A percentile compares a stretch with the other conserved stretches of the same genome.
phyloP scores from a whole-genome alignment of 2,797 vertebrate species.

The Brachyrhaphis roseni region DNA sequence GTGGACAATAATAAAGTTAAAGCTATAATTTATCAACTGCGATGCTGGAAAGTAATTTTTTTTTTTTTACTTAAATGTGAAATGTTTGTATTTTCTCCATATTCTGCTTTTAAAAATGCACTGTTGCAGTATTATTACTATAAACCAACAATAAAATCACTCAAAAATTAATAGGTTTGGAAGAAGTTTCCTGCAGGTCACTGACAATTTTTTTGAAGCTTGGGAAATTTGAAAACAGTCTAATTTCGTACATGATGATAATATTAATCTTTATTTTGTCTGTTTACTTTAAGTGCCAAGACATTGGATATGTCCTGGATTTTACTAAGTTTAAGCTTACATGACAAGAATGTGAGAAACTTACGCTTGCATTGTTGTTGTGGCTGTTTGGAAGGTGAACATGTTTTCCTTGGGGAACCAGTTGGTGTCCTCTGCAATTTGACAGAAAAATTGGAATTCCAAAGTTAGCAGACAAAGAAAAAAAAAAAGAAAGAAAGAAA shows the following conservation, averaged over 20 bases:
- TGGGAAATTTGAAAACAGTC: constrained; percentile 23
- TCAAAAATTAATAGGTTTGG: constrained; percentile 15
- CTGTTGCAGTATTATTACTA: not conserved
- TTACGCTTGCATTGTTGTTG: constrained; percentile 99
- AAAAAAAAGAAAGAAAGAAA: not conserved
- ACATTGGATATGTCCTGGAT: constrained; percentile 1
- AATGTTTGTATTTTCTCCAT: not conserved
- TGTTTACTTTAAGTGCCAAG: constrained; percentile 19
- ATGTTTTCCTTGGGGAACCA: constrained; percentile 99
- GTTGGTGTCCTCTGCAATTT: constrained; percentile 89
- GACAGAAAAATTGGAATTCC: constrained; percentile 38
- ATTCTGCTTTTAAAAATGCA: not conserved
- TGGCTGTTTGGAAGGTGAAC: constrained; percentile 96
- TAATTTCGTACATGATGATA: constrained; percentile 7
- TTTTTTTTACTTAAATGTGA: not conserved
- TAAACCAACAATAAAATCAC: not conserved
- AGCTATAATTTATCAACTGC: not conserved
- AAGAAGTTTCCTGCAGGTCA: constrained; percentile 28
- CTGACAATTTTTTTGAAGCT: constrained; percentile 30
- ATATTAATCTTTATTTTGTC: constrained; percentile 11
- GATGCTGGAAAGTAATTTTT: not conserved
- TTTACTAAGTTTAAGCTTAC: constrained; percentile 19
- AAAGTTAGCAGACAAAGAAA: constrained; percentile 16
- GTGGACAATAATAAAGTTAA: not conserved
- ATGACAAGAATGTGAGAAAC: constrained; percentile 63